Conservation (phyloP, 1,140 invertebrate genomes). For the Caenorhabditis briggsae region DNA sequence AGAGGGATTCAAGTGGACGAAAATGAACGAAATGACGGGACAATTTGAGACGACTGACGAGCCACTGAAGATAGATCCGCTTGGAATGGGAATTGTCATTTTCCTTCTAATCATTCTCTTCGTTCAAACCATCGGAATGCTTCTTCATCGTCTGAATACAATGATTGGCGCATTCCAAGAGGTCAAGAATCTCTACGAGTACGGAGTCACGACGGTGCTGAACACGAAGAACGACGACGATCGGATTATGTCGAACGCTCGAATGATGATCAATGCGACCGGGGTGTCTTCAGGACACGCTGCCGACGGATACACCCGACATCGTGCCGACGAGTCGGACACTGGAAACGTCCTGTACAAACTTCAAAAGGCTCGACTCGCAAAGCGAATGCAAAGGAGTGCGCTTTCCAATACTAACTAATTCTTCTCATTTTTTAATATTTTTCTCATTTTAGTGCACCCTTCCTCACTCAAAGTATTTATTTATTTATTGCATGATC, state of each 20-base stretch:
- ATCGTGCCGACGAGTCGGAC: conserved; percentile 52
- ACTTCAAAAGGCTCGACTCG: conserved; percentile 63
- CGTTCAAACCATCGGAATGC: conserved; percentile 79
- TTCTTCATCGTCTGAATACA: conserved; percentile 79
- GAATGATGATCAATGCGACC: conserved; percentile 71
- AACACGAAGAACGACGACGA: conserved; percentile 64
- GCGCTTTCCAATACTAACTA: conserved; percentile 11
- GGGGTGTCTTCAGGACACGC: conserved; percentile 63
- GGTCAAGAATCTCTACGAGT: conserved; percentile 68
- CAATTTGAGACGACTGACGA: conserved; percentile 73
- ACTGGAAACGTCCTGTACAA: conserved; percentile 67
- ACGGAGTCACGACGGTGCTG: conserved; percentile 29
- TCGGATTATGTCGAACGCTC: conserved; percentile 70
- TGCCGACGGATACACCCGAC: conserved; percentile 70
- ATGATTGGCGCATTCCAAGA: conserved; percentile 76
- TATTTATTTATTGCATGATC: neutral
- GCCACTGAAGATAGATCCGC: conserved; percentile 78
- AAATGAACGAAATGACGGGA: conserved; percentile 75
- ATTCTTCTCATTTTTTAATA: neutral
- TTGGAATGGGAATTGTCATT: conserved; percentile 80
- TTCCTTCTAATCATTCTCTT: conserved; percentile 79
- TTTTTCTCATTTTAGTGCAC: neutral
- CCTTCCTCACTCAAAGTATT: neutral
- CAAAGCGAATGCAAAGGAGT: conserved; percentile 41
- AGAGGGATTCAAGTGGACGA: conserved; percentile 74